phyloP scores from a whole-genome alignment of 2,113 vertebrate species.

The Solea solea region DNA sequence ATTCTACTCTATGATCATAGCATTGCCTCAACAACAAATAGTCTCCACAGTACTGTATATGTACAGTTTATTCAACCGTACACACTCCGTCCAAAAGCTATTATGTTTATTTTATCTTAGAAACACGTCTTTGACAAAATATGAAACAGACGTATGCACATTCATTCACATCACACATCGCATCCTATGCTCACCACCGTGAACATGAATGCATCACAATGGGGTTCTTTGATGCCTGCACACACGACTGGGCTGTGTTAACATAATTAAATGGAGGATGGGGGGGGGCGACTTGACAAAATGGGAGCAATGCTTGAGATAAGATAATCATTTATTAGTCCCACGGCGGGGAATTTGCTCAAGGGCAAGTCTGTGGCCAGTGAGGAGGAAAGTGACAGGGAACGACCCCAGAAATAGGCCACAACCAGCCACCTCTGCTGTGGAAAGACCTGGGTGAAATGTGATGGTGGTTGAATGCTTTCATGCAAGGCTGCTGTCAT shows the following conservation, averaged over 20 bases:
- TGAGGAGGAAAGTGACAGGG: conserved; percentile 25
- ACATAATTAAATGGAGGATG: conserved; percentile 50
- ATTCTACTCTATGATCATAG: too few species aligned
- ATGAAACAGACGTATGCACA: conserved; percentile 40
- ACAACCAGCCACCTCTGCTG: conserved; percentile 36
- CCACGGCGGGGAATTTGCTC: conserved; percentile 1
- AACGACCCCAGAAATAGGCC: conserved; percentile 66
- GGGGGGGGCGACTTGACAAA: conserved; percentile 22
- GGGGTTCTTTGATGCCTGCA: conserved; percentile 19
- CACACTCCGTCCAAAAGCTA: neutral
- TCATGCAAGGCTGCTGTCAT: conserved; percentile 30
- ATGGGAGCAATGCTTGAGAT: conserved; percentile 28
- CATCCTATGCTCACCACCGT: conserved; percentile 20
- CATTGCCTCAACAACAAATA: too few species aligned
- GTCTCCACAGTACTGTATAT: too few species aligned
- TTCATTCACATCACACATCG: conserved; percentile 20
- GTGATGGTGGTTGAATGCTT: conserved; percentile 30
- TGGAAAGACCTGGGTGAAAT: conserved; percentile 47
- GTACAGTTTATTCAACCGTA: too few species aligned
- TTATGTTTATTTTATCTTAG: conserved; percentile 34
- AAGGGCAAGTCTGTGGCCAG: conserved; percentile 44
- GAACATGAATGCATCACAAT: conserved; percentile 17
- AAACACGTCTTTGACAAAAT: conserved; percentile 35
- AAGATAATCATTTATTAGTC: neutral
- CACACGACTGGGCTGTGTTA: conserved; percentile 20